Percentiles rank a stretch among this genome's conserved stretches.
phyloP scores from a whole-genome alignment of 92 coral and sea anemone species.

The Desmophyllum pertusum region DNA sequence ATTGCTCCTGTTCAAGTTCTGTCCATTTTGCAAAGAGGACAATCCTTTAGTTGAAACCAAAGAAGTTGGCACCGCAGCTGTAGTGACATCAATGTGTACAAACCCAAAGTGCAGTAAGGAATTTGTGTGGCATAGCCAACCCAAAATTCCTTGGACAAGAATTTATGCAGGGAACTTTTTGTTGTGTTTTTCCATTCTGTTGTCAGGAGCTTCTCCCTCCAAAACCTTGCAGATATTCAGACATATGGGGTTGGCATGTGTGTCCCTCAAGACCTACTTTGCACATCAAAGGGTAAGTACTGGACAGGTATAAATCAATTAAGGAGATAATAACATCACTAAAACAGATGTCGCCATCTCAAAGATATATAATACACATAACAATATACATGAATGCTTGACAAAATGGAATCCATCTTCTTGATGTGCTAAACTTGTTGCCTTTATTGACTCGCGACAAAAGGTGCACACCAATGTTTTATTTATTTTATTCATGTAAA shows the following conservation, averaged over 20 bases:
- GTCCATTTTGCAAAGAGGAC: slow-evolving; percentile 43
- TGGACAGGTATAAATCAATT: neutral
- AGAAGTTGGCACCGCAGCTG: slow-evolving; percentile 67
- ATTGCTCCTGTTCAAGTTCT: slow-evolving; percentile 59
- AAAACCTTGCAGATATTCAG: slow-evolving; percentile 53
- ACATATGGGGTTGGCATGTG: slow-evolving; percentile 61
- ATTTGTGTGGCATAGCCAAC: slow-evolving; percentile 62
- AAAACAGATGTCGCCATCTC: no score
- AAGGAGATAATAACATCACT: no score
- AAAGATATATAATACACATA: no score
- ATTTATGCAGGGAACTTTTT: slow-evolving; percentile 75
- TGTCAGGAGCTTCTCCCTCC: slow-evolving; percentile 58
- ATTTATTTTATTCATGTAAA: no score
- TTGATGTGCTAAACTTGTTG: no score
- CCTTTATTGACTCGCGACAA: no score
- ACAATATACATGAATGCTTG: no score
- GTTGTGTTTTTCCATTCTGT: slow-evolving; percentile 51
- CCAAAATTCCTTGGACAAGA: slow-evolving; percentile 57
- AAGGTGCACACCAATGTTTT: no score
- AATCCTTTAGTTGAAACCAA: slow-evolving; percentile 37
- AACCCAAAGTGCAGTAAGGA: slow-evolving; percentile 30
- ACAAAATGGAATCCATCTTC: no score
- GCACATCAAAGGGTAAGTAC: slow-evolving; percentile 59
- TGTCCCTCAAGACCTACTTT: slow-evolving; percentile 53
- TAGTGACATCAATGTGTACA: slow-evolving; percentile 51